Evolutionary conservation across 1,140 invertebrate species (phyloP), one percentile per base, ranked within the genome.

Genomic region (Macrocentrus cingulum): DNA sequence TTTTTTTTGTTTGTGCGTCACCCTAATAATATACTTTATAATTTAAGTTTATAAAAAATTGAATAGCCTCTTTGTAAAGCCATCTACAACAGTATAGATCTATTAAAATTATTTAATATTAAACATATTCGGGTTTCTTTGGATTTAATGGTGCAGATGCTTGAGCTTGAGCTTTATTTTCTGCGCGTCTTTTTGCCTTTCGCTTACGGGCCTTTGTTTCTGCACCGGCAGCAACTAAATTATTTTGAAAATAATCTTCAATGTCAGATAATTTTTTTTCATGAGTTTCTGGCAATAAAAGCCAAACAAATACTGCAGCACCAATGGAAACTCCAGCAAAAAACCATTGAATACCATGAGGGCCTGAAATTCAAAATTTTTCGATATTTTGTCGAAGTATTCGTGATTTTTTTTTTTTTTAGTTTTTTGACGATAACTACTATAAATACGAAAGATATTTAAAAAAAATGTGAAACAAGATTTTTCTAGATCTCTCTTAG

Each of bases 261-360:
- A 91, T 89, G 65, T 90, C 87, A 1, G 82, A 82, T 1, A 89
- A 71, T 52, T 84, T 84, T 66, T 84, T 88, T 9, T 81, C 83
- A 67, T 89, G 87, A 0, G 89, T 91, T 73, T 91, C 89, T 0
- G 88, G 88, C 9, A 91, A 72, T 63, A 86, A 78, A 7, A 88
- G 64, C 56, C 81, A 83, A 5, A 85, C 84, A 64, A 86, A 88
- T 1, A 84, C 61, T 0, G 80, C 66, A 1, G 84, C 82, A 0
- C 83, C 61, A 1, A 88, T 58, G 0, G 86, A 85, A 39, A 89
- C 70, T 0, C 79, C 82, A 2, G 88, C 81, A 71, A 91, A 92
- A 53, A 90, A 82, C 81, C 84, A 88, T 64, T 87, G 88, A 19
- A 85, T 77, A 0, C 79, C 84, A 57, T 87, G 82, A 1, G 82